Evolutionary conservation across 2,888 invertebrate species (phyloP).

Genomic region (Hipparchia semele): DNA sequence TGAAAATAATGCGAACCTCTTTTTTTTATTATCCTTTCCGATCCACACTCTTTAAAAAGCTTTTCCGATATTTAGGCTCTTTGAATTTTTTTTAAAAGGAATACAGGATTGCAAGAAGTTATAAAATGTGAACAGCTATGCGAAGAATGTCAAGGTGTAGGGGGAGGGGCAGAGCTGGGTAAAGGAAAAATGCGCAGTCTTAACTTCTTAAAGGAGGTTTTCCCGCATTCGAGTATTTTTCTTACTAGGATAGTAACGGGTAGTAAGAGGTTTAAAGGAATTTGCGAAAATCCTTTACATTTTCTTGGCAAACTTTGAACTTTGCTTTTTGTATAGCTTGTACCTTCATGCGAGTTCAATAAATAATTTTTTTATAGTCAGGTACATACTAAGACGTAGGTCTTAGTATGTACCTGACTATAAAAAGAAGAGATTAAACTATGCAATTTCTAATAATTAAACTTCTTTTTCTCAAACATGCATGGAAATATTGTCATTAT

Average conservation of each 20-base stretch:
- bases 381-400: too few relatives aligned
- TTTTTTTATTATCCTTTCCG: neutral
- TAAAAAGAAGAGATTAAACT: too few relatives aligned
- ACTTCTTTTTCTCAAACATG: too few relatives aligned
- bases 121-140: slow-evolving; percentile 63
- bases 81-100: slow-evolving; percentile 78
- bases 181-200: slow-evolving; percentile 46
- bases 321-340: neutral
- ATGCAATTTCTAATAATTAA: too few relatives aligned
- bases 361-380: too few relatives aligned
- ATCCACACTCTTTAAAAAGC: slow-evolving; percentile 57
- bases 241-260: slow-evolving; percentile 64
- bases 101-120: slow-evolving; percentile 55
- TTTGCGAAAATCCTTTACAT: slow-evolving; percentile 37
- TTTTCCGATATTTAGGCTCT: slow-evolving; percentile 68
- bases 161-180: slow-evolving; percentile 42
- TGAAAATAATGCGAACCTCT: neutral
- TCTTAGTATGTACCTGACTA: too few relatives aligned
- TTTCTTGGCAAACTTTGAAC: neutral
- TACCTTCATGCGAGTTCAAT: too few relatives aligned
- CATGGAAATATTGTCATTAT: too few relatives aligned
- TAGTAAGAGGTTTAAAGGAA: slow-evolving; percentile 50
- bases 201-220: slow-evolving; percentile 73
- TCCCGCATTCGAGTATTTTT: slow-evolving; percentile 81
- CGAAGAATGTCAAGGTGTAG: slow-evolving; percentile 40